phyloP scores from a whole-genome alignment of 1,140 invertebrate species.

The Bilobella aurantiaca region DNA sequence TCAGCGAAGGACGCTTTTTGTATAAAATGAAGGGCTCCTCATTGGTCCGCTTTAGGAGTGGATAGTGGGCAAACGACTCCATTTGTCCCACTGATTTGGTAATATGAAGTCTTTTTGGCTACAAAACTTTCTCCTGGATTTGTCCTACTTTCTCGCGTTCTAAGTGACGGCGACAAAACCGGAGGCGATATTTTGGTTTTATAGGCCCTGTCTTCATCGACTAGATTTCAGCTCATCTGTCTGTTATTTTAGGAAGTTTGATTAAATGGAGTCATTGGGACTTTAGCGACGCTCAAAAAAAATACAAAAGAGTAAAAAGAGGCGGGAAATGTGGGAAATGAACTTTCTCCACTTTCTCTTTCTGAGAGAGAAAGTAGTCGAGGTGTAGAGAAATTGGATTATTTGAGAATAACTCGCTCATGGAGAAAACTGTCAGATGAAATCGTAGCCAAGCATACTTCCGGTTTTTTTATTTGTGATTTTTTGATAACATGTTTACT shows the following conservation, averaged over 20 bases:
- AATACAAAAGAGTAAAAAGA: not conserved
- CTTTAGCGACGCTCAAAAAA: not conserved
- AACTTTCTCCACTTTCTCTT: not conserved
- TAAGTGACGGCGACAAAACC: not conserved
- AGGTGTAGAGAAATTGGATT: not conserved
- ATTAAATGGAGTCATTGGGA: conserved; percentile 1
- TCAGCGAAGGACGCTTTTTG: not conserved
- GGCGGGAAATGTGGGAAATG: not conserved
- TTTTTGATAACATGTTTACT: not conserved
- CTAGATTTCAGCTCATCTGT: not conserved
- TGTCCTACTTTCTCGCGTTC: not conserved
- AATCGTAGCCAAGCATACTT: not conserved
- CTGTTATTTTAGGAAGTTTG: not conserved
- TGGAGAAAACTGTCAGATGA: not conserved
- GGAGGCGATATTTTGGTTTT: not conserved
- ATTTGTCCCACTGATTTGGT: not conserved
- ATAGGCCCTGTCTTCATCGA: not conserved
- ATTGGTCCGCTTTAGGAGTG: not conserved
- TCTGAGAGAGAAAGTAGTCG: not conserved
- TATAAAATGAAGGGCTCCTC: too few species aligned
- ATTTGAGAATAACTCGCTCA: not conserved
- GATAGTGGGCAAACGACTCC: not conserved
- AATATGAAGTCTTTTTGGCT: not conserved
- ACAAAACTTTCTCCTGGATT: not conserved
- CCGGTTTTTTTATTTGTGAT: not conserved